Percentiles rank a stretch among this genome's conserved stretches.
phyloP scores from a whole-genome alignment of 2,888 invertebrate genomes.

The Eledona agricola region DNA sequence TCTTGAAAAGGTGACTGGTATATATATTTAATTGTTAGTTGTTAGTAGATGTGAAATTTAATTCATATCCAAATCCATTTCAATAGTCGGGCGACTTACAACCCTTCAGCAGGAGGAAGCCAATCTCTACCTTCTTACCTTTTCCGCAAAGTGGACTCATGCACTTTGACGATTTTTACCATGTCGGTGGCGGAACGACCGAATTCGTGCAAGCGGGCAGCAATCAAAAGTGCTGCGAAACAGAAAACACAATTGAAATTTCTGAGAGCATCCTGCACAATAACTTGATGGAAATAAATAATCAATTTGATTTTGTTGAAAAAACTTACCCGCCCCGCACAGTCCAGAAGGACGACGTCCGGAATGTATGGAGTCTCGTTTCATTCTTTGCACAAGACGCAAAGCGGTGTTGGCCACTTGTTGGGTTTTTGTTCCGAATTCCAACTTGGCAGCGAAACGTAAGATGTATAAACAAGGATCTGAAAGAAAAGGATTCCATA shows the following conservation, averaged over 20 bases:
- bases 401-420: slow-evolving; percentile 95
- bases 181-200: slow-evolving; percentile 86
- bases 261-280: no score
- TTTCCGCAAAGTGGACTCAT: slow-evolving; percentile 91
- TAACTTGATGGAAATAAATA: no score
- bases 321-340: slow-evolving; percentile 95
- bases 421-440: slow-evolving; percentile 91
- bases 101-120: no score
- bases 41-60: no score
- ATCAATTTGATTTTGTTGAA: no score
- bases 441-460: slow-evolving; percentile 91
- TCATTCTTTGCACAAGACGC: slow-evolving; percentile 95
- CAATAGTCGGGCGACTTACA: no score
- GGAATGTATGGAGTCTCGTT: slow-evolving; percentile 95
- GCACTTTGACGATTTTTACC: slow-evolving; percentile 94
- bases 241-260: slow-evolving; percentile 9
- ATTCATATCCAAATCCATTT: no score
- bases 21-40: no score
- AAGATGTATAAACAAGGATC: slow-evolving; percentile 97
- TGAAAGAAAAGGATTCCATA: slow-evolving; percentile 56
- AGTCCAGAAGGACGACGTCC: slow-evolving; percentile 96
- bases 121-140: slow-evolving; percentile 64
- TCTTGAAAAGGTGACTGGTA: no score
- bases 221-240: slow-evolving; percentile 85
- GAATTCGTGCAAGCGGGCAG: slow-evolving; percentile 92